Percentiles rank a stretch among this genome's conserved stretches.
Evolutionary conservation across 2,797 vertebrate species (phyloP).

Genomic region (Acanthopagrus latus): DNA sequence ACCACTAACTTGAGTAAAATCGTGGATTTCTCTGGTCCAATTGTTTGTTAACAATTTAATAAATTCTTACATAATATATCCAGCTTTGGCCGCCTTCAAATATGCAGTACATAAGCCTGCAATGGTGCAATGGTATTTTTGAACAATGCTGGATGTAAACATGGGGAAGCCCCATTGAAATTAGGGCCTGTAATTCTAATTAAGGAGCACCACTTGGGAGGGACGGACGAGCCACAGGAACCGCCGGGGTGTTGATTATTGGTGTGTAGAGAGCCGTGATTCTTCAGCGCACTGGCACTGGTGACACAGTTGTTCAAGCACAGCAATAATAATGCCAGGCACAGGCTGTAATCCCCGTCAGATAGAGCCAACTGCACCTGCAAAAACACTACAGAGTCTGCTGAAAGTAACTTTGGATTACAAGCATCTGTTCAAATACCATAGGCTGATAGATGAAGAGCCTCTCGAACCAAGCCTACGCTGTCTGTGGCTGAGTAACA

Average conservation of each 20-base stretch:
- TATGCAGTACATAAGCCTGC: background rate
- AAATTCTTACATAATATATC: too few species aligned
- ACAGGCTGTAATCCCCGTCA: slow-evolving; percentile 13
- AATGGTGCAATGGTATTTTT: background rate
- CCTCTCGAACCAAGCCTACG: slow-evolving; percentile 57
- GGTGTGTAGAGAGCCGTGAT: slow-evolving; percentile 1
- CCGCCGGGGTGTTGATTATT: slow-evolving; percentile 33
- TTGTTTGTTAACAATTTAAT: too few species aligned
- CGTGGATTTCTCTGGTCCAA: too few species aligned
- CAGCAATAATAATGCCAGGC: slow-evolving; percentile 6
- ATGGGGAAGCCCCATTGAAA: slow-evolving; percentile 18
- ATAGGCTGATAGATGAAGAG: slow-evolving; percentile 53
- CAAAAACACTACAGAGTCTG: slow-evolving; percentile 35
- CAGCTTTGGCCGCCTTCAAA: too few species aligned
- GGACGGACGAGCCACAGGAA: slow-evolving; percentile 6
- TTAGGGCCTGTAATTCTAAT: slow-evolving; percentile 23
- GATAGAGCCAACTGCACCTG: slow-evolving; percentile 40
- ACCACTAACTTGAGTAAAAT: too few species aligned
- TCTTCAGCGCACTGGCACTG: slow-evolving; percentile 7
- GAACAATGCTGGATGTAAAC: slow-evolving; percentile 13
- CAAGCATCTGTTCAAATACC: slow-evolving; percentile 69
- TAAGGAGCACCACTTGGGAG: slow-evolving; percentile 21
- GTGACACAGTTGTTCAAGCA: slow-evolving; percentile 37
- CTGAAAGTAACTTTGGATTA: slow-evolving; percentile 52
- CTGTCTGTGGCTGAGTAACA: slow-evolving; percentile 64